Conservation (phyloP, 2,113 vertebrate species). For the Labrus mixtus region DNA sequence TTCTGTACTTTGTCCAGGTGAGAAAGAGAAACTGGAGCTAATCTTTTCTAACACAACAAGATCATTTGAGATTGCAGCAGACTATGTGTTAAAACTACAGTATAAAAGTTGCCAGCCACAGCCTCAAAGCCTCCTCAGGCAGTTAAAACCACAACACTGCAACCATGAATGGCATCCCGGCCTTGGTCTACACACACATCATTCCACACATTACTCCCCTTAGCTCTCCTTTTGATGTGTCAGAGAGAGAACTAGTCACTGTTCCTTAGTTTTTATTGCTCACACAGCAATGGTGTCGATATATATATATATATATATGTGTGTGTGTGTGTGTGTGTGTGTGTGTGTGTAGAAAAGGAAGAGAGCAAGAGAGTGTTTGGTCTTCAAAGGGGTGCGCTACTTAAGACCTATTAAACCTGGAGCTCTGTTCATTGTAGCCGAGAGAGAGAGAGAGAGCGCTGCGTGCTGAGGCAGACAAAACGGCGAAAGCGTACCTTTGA, state of each 20-base stretch:
- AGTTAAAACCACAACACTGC: constrained; percentile 67
- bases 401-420: constrained; percentile 82
- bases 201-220: constrained; percentile 80
- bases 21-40: constrained; percentile 8
- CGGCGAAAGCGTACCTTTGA: constrained; percentile 78
- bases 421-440: constrained; percentile 74
- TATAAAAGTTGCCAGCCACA: constrained; percentile 50
- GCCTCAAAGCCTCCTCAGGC: constrained; percentile 58
- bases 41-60: not conserved
- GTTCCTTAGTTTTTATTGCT: constrained; percentile 75
- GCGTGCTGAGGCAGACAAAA: constrained; percentile 82
- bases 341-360: constrained; percentile 16
- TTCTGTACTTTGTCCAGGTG: constrained; percentile 45
- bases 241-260: constrained; percentile 73
- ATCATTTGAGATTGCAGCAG: constrained; percentile 24
- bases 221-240: constrained; percentile 78
- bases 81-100: constrained; percentile 48
- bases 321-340: constrained; percentile 2
- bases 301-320: constrained; percentile 19
- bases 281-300: constrained; percentile 57
- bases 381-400: constrained; percentile 80
- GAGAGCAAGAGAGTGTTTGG: constrained; percentile 60
- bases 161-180: constrained; percentile 76
- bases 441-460: constrained; percentile 64
- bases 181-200: constrained; percentile 73